Base-by-base conservation (phyloP, 2,888 invertebrate genomes). In the Caenorhabditis sp. region DNA sequence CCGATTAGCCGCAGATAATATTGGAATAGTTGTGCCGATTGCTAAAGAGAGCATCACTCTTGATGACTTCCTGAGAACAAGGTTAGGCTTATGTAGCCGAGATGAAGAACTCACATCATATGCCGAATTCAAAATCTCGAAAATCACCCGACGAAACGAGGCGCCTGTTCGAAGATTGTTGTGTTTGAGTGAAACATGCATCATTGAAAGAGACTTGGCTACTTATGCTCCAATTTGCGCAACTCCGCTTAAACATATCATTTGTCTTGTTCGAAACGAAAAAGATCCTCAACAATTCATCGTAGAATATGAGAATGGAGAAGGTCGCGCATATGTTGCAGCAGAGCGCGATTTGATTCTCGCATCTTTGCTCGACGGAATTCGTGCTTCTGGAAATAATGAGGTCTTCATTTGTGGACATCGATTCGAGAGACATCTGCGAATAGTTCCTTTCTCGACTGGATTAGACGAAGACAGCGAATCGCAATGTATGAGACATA, bases 91-190 rank as follows among this genome's bases (percentile, higher is more conserved):
- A 89, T 95, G 92, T 89, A 96, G 96, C 87, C 93, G 93, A 14
- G 99, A 99, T 89, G 94, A 95, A 88, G 94, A 94, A 88, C 92
- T 97, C 87, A 99, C 97, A 2, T 97, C 97, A 0, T 92, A 97
- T 73, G 93, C 94, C 20, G 99, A 99, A 90, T 99, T 99, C 89
- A 92, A 92, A 73, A 95, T 99, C 3, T 94, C 97, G 88, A 99
- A 99, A 90, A 92, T 93, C 82, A 93, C 93, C 21, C 90, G 92
- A 0, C 91, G 95, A 27, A 93, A 94, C 88, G 91, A 92, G 25
- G 17, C 20, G n/a, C 78, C 94, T 0, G 93, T 94, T 83, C 91
- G 94, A 76, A 91, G 97, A 67, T 93, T 94, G 0, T 91, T 99
- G 36, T 97, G 97, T 88, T 91, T 99, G 43, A 70, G 74, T 63